phyloP scores from a whole-genome alignment of 2,797 vertebrate genomes.

The Chloroceryle inda region DNA sequence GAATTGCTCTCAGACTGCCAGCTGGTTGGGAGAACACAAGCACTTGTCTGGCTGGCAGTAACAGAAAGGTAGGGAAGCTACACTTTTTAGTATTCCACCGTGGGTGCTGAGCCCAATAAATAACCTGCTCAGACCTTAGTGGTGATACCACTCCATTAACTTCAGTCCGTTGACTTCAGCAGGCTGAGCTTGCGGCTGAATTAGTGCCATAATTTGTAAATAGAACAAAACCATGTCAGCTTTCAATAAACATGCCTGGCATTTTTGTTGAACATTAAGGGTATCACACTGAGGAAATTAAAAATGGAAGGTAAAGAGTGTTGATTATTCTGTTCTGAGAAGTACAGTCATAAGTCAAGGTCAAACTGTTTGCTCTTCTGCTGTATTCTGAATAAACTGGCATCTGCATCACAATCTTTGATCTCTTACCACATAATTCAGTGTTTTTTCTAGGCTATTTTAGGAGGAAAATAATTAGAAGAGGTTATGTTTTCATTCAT shows the following conservation, averaged over 20 bases:
- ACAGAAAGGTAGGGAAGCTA: not conserved
- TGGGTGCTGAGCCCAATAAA: not conserved
- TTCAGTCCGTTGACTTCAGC: not conserved
- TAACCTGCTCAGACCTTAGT: not conserved
- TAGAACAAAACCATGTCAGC: not conserved
- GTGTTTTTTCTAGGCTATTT: conserved; percentile 37
- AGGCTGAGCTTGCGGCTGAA: not conserved
- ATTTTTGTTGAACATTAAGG: not conserved
- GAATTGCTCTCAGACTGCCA: not conserved
- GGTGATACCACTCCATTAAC: not conserved
- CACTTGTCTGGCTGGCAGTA: not conserved
- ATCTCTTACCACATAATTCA: not conserved
- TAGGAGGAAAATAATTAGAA: conserved; percentile 20
- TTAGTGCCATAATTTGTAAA: not conserved
- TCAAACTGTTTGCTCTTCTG: conserved; percentile 10
- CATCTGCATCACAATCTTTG: not conserved
- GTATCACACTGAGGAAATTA: not conserved
- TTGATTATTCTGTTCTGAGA: not conserved
- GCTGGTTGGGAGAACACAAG: not conserved
- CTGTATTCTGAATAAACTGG: not conserved
- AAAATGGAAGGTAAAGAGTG: not conserved
- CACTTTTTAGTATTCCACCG: not conserved
- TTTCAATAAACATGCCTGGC: not conserved
- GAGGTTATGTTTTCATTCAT: conserved; percentile 22
- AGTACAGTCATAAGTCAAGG: not conserved